These are phyloP conservation scores for Oligia latruncula DNA, from an alignment of 2,888 invertebrate genomes.

Conservation along the genomic window DNA sequence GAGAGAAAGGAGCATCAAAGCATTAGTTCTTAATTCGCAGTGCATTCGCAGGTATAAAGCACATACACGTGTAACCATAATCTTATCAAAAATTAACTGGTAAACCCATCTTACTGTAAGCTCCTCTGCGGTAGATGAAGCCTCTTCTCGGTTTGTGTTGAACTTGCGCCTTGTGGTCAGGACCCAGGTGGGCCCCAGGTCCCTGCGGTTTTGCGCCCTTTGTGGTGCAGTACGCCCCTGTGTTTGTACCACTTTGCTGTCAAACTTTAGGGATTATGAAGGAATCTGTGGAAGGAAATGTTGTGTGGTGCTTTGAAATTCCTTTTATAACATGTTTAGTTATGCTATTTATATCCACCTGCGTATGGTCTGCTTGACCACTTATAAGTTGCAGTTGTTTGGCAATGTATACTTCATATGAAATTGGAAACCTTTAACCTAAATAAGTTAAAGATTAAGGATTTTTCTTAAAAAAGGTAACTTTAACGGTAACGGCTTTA, in stretches of 20 bases:
- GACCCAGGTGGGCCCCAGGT: conserved; percentile 46
- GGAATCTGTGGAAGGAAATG: conserved; percentile 6
- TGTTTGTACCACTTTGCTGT: conserved; percentile 48
- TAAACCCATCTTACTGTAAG: conserved; percentile 32
- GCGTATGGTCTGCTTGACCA: not conserved
- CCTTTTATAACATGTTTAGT: conserved; percentile 6
- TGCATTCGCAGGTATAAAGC: not conserved
- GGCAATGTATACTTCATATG: not conserved
- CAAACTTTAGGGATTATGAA: conserved; percentile 49
- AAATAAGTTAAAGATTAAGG: too few relatives aligned
- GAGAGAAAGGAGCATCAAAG: too few relatives aligned
- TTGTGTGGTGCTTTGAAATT: conserved; percentile 16
- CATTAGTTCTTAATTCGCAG: too few relatives aligned
- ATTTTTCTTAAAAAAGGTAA: too few relatives aligned
- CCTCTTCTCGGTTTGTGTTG: conserved; percentile 40
- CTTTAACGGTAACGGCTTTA: too few relatives aligned
- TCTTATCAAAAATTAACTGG: conserved; percentile 49
- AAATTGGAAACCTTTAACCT: too few relatives aligned
- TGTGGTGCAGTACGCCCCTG: conserved; percentile 14
- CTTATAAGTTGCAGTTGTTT: not conserved
- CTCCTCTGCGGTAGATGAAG: conserved; percentile 35
- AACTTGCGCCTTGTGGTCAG: conserved; percentile 57
- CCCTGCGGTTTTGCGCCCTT: conserved; percentile 53
- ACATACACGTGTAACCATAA: conserved; percentile 21
- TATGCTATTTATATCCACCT: not conserved